These are phyloP conservation scores for Oscheius sp. DNA, from an alignment of 2,888 invertebrate species.

Conservation along the genomic window DNA sequence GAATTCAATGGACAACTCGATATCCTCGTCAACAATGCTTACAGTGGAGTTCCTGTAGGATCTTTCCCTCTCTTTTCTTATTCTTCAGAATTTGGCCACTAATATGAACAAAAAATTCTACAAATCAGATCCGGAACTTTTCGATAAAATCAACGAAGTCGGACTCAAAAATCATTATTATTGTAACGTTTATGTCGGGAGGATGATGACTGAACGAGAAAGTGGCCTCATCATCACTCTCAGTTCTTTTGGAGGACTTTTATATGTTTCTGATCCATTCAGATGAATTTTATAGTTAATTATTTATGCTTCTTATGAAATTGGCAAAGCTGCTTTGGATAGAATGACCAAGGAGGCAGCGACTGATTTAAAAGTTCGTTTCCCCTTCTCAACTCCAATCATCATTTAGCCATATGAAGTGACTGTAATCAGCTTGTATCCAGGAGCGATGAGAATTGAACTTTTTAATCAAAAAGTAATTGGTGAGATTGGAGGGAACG, in stretches of 20 bases:
- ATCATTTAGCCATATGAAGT: conserved; percentile 66
- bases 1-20: conserved; percentile 71
- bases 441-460: conserved; percentile 70
- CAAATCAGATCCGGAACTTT: conserved; percentile 70
- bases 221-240: conserved; percentile 42
- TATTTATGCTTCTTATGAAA: conserved; percentile 71
- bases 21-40: conserved; percentile 73
- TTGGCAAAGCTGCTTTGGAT: conserved; percentile 72
- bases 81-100: background rate
- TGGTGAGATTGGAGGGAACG: background rate
- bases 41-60: conserved; percentile 62
- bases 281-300: background rate
- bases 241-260: conserved; percentile 35
- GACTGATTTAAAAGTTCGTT: conserved; percentile 66
- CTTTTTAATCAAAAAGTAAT: background rate
- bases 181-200: conserved; percentile 71
- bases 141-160: conserved; percentile 73
- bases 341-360: conserved; percentile 73
- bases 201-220: conserved; percentile 69
- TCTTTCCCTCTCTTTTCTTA: no score
- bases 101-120: conserved; percentile 66
- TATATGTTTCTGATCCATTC: background rate
- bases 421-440: conserved; percentile 72
- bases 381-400: background rate
- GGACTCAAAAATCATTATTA: conserved; percentile 73